Evolutionary conservation across 2,113 vertebrate species (phyloP).

Genomic region (Lepus americanus): DNA sequence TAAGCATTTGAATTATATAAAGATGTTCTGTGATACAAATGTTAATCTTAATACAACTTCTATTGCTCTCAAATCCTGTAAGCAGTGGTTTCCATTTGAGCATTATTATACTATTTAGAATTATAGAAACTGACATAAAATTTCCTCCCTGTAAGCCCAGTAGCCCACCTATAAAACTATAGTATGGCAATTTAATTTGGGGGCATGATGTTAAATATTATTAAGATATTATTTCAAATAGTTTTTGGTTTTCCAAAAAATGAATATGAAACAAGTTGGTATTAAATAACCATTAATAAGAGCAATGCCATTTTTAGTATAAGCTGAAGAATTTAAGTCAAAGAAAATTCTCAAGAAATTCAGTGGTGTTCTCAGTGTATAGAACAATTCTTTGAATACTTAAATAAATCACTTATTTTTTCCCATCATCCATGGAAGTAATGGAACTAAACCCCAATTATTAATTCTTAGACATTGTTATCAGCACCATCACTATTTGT

Average conservation of each 20-base stretch:
- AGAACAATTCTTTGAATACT: background rate
- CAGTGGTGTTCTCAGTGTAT: background rate
- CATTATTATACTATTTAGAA: background rate
- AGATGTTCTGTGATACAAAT: slow-evolving; percentile 37
- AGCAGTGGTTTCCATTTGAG: slow-evolving; percentile 42
- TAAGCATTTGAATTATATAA: slow-evolving; percentile 63
- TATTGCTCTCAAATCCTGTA: slow-evolving; percentile 35
- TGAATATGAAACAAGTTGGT: slow-evolving; percentile 9
- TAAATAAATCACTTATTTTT: background rate
- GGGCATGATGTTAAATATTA: background rate
- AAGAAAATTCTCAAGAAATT: background rate
- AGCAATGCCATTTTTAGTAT: background rate
- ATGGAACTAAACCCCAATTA: background rate
- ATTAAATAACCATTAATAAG: background rate
- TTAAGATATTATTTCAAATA: background rate
- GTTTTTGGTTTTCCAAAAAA: background rate
- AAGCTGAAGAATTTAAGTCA: background rate
- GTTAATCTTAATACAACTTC: slow-evolving; percentile 62
- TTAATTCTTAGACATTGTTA: background rate
- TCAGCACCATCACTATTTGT: background rate
- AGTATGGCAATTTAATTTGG: slow-evolving; percentile 37
- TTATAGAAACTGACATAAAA: slow-evolving; percentile 20
- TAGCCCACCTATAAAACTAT: slow-evolving; percentile 13
- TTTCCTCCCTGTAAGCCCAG: background rate
- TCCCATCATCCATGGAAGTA: background rate